Evolutionary conservation across 2,888 invertebrate species (phyloP), one percentile per base, ranked within the genome.

Genomic region (Watsonalla binaria): DNA sequence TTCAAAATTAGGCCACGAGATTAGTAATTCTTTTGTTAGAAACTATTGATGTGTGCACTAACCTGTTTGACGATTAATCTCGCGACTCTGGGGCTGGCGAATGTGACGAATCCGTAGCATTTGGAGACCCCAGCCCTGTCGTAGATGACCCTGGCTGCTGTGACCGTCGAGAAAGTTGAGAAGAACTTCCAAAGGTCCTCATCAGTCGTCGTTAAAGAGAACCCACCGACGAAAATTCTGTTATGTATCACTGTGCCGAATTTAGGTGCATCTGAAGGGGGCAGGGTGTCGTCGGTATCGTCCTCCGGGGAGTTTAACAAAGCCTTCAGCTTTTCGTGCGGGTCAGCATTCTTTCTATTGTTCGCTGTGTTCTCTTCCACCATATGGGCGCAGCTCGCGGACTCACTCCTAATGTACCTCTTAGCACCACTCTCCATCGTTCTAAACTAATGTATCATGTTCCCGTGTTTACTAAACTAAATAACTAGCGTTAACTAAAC

Each of bases 171-270:
- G 74, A 96, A 96, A 51, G 95, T 93, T 59, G 97, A 96, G 85
- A 99, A 99, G 63, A 98, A 94, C 80, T 96, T 95, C 87, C 96
- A 95, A 63, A 99, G 89, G 78, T 98, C 98, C 53, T 95, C 94
- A 87, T 98, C 98, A 51, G 97, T 97, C 48, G 98, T 98, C 75
- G 96, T 97, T 72, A 97, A 94, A 54, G 98, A 96, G 74, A 99
- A 98, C 33, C 98, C 99, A 55, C 99, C 98, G 52, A 99, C 98
- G 86, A 99, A 99, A 74, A 99, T 96, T 72, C 98, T 92, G 85
- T 98, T 98, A 57, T 98, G 98, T 71, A 98, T 97, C 59, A 98
- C 92, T 39, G 97, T 98, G 62, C 94, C 97, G 66, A 93, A 93
- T 76, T 93, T 93, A 0, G 86, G 93, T 62, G 84, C 93, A 74